Evolutionary conservation across 1,140 invertebrate species (phyloP), one percentile per base, ranked within the genome.

Genomic region (Mizuhopecten yessoensis): DNA sequence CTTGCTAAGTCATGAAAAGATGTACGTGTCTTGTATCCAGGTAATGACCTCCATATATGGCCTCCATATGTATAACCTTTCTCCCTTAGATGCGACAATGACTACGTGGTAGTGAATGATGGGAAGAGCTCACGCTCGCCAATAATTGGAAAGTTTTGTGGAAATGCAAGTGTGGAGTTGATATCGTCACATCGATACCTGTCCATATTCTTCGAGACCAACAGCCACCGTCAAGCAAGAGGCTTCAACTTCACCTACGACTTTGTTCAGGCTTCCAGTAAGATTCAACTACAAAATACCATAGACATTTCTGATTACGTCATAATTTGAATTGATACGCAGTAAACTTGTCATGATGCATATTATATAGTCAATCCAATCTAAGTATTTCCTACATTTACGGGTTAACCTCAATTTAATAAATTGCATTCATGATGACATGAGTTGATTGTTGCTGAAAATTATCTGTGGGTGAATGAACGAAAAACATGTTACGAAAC

Each of bases 141-240:
- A 36, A 23, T 92, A n/a, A 92, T 92, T 20, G 90, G 88, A 11
- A 92, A 91, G 86, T 92, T 91, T 86, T 92, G 92, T 49, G 92
- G 92, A 3, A 57, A 75, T 34, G 89, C 87, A 34, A 90, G 88
- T 33, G 88, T 92, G 45, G 90, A 92, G 86, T 42, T 92, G 23
- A 89, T 92, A 17, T 92, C 92, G 10, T 91, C 90, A n/a, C 88
- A 88, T 17, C 36, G 90, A 49, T 88, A 88, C 36, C 87, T 92
- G 20, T 92, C 75, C 49, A 1, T 92, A 0, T 88, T 89, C 36
- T 91, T 92, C 33, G 45, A 86, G 10, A 89, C 90, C 15, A 90
- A 92, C 49, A 90, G 91, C 20, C 90, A 90, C 36, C 34, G 42
- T 11, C 45, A 91, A 49, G 75, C 45, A n/a, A 87, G 34, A 20